Conservation (phyloP, 2,888 invertebrate species). For the Platerodrilus igneus region DNA sequence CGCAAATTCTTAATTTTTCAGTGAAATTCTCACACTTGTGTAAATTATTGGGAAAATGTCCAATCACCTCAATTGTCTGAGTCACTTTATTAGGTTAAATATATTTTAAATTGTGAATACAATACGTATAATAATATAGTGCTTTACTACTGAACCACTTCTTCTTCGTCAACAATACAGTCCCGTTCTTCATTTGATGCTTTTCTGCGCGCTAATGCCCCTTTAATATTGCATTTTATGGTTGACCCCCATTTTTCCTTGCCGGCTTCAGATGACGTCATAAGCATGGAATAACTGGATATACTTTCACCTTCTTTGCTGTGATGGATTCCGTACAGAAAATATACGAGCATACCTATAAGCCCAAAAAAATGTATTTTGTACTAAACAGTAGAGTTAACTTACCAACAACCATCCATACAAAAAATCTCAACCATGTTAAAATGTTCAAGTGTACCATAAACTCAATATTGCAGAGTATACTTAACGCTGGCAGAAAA, state of each 20-base stretch:
- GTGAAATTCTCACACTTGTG: too few relatives aligned
- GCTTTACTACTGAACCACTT: conserved; percentile 30
- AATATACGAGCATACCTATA: conserved; percentile 75
- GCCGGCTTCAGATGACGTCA: conserved; percentile 60
- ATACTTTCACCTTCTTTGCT: conserved; percentile 69
- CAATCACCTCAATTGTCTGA: too few relatives aligned
- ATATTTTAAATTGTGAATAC: too few relatives aligned
- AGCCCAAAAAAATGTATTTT: conserved; percentile 15
- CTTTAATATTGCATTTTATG: conserved; percentile 43
- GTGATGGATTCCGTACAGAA: conserved; percentile 80
- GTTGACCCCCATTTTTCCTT: conserved; percentile 61
- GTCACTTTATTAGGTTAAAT: too few relatives aligned
- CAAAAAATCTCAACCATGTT: conserved; percentile 80
- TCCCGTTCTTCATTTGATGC: conserved; percentile 44
- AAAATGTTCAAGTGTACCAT: conserved; percentile 77
- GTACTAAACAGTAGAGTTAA: background rate
- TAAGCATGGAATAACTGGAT: conserved; percentile 60
- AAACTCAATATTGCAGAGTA: conserved; percentile 74
- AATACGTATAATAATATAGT: too few relatives aligned
- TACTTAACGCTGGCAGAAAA: conserved; percentile 70
- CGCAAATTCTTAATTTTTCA: too few relatives aligned
- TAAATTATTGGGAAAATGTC: too few relatives aligned
- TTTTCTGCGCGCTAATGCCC: conserved; percentile 41
- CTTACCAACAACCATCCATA: conserved; percentile 81
- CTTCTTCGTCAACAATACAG: conserved; percentile 44